phyloP scores from a whole-genome alignment of 2,888 invertebrate genomes.

The Oligia latruncula region DNA sequence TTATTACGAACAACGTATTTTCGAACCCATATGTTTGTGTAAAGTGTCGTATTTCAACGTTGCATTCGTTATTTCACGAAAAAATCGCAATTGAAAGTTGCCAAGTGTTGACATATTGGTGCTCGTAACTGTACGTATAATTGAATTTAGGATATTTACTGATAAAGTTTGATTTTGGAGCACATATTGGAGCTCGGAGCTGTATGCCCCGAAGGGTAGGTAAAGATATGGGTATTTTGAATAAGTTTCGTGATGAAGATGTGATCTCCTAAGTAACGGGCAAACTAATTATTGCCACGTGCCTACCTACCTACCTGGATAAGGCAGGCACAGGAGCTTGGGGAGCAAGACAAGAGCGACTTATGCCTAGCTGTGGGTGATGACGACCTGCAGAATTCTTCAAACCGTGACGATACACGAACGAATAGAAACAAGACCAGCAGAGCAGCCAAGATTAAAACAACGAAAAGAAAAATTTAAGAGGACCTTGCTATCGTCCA shows the following conservation, averaged over 20 bases:
- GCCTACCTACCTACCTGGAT: too few species aligned
- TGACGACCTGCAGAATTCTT: too few species aligned
- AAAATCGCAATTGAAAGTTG: too few species aligned
- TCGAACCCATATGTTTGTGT: too few species aligned
- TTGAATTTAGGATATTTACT: slow-evolving; percentile 8
- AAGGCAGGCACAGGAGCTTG: not conserved
- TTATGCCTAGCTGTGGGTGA: too few species aligned
- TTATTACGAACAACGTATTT: too few species aligned
- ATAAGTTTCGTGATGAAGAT: not conserved
- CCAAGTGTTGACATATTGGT: too few species aligned
- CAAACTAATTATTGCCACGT: not conserved
- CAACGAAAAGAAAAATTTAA: not conserved
- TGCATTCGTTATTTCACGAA: too few species aligned
- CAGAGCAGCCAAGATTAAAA: not conserved
- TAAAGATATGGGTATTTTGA: slow-evolving; percentile 3
- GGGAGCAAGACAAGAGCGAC: too few species aligned
- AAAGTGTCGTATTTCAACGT: too few species aligned
- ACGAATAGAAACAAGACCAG: not conserved
- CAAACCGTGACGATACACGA: not conserved
- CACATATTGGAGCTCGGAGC: not conserved
- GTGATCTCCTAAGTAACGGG: not conserved
- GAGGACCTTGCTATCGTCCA: too few species aligned
- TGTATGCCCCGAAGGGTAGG: not conserved
- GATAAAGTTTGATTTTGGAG: not conserved
- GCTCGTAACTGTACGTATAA: too few species aligned